Percentiles rank a stretch among this genome's conserved stretches.
phyloP scores from a whole-genome alignment of 2,113 vertebrate species.

The Protobothrops mucrosquamatus region DNA sequence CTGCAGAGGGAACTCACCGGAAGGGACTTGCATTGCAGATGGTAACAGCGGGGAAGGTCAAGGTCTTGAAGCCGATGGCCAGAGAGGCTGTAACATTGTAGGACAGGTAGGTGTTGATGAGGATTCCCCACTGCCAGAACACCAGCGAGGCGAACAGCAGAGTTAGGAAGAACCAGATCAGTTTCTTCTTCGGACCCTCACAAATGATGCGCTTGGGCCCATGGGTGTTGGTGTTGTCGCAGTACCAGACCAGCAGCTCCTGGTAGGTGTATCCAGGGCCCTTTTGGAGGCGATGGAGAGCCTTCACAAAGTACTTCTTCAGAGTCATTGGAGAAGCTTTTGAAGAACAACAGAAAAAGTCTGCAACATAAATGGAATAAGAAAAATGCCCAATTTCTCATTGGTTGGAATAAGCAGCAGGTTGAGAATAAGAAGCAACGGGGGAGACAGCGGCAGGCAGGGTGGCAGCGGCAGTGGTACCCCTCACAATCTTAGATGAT shows the following conservation, averaged over 20 bases:
- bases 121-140: constrained; percentile 79
- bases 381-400: background rate
- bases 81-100: constrained; percentile 74
- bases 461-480: rapidly evolving
- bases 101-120: constrained; percentile 77
- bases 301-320: constrained; percentile 67
- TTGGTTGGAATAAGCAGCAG: background rate
- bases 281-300: constrained; percentile 79
- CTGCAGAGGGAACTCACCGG: constrained; percentile 62
- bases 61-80: constrained; percentile 76
- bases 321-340: constrained; percentile 62
- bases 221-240: constrained; percentile 81
- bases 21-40: constrained; percentile 79
- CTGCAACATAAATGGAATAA: background rate
- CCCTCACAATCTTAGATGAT: background rate
- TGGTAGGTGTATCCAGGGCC: constrained; percentile 78
- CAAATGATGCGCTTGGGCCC: constrained; percentile 80
- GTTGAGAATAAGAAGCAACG: background rate
- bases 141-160: constrained; percentile 75
- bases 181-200: constrained; percentile 80
- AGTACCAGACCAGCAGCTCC: constrained; percentile 83
- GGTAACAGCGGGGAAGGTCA: constrained; percentile 78
- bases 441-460: background rate
- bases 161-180: constrained; percentile 75
- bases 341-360: background rate